Base-by-base conservation (phyloP, 2,113 vertebrate genomes). In the Miniopterus natalensis region DNA sequence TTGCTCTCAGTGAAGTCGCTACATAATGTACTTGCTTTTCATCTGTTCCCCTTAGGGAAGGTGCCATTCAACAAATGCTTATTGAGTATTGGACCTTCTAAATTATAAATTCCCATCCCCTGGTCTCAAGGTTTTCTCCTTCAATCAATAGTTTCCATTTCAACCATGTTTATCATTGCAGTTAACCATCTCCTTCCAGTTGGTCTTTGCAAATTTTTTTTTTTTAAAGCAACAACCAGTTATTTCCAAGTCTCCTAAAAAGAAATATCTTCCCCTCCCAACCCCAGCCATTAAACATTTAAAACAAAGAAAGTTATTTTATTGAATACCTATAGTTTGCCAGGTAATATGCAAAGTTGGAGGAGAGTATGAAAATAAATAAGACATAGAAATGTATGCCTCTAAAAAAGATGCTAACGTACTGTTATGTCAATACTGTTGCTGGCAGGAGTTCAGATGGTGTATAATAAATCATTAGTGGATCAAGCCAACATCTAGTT, bases 141-240 rank as follows among this genome's bases (percentile, higher is more conserved):
- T 95, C 57, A 87, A 53, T 95, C 74, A 65, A 51, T 94, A 78
- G 20, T 90, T 96, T 96, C 84, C 80, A 45, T 94, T 96, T 92
- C 84, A 92, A n/a, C 65, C 12, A 18, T 77, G 63, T 89, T 94
- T 86, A n/a, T 94, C 92, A 71, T 92, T 63, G 27, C 47, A 95
- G 14, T 79, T 79, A 93, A 70, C 45, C 10, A 75, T 70, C 61
- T 70, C 77, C 27, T 95, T 77, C 25, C 18, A 92, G 61, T 12
- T 83, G 20, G 40, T 59, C 31, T 94, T 96, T 63, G 73, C 40
- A 61, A 23, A 27, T 71, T 94, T 77, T 81, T 88, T 68, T 77
- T 88, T 45, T 53, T 42, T 78, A 95, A 94, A 78, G 47, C 42
- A 88, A 36, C 29, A 63, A n/a, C 55, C 21, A 87, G 65, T 68